Conservation (phyloP, 2,888 invertebrate species). For the Xanthia icteritia region DNA sequence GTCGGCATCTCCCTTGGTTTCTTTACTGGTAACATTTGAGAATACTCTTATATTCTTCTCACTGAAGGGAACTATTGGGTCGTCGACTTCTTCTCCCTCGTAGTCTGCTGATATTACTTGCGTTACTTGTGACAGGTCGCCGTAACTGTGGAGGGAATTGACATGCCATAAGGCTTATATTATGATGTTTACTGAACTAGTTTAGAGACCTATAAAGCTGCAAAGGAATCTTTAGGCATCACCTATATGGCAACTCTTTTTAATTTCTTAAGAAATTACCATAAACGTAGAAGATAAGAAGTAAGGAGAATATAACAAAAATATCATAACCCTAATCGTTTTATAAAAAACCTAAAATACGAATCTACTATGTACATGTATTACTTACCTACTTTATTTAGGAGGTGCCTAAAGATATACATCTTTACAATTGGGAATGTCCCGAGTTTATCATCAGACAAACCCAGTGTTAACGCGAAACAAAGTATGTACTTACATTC, state of each 20-base stretch:
- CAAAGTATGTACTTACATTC: neutral
- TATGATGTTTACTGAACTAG: no score
- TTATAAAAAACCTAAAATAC: neutral
- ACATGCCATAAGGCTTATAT: neutral
- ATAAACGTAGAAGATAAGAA: neutral
- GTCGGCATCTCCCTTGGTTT: constrained; percentile 84
- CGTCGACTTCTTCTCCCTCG: constrained; percentile 91
- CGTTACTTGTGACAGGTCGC: constrained; percentile 95
- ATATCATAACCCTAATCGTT: neutral
- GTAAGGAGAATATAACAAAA: no score
- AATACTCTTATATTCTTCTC: constrained; percentile 90
- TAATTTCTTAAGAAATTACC: neutral
- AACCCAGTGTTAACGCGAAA: neutral
- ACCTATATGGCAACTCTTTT: no score
- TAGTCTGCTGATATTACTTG: constrained; percentile 95
- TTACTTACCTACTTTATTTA: neutral
- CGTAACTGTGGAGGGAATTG: constrained; percentile 86
- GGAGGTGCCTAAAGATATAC: neutral
- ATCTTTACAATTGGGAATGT: neutral
- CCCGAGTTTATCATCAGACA: neutral
- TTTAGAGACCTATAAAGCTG: no score
- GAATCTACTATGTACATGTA: neutral
- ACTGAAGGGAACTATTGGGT: constrained; percentile 90
- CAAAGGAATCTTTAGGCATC: no score
- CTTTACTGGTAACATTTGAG: constrained; percentile 76